These are phyloP conservation scores for Noctua janthina DNA, from an alignment of 2,888 invertebrate species.

Conservation along the genomic window DNA sequence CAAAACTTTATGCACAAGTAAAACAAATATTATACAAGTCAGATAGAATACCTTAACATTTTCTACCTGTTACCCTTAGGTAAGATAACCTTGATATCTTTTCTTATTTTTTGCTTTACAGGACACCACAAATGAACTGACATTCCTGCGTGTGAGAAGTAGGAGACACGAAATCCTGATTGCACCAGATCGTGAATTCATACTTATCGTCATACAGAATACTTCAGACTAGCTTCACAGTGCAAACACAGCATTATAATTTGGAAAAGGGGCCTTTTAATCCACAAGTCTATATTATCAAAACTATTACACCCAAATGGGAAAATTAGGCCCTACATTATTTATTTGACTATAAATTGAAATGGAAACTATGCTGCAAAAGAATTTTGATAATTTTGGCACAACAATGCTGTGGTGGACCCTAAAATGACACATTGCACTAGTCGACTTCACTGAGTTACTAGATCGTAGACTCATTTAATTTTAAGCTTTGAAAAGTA, in stretches of 20 bases:
- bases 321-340: not conserved
- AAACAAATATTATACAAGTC: not conserved
- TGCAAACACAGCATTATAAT: conserved; percentile 2
- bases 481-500: conserved; percentile 37
- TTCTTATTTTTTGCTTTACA: conserved; percentile 70
- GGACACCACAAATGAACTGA: conserved; percentile 98
- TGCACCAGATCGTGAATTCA: conserved; percentile 98
- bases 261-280: not conserved
- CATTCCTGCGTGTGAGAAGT: conserved; percentile 97
- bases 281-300: not conserved
- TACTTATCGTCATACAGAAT: conserved; percentile 98
- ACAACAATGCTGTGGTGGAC: conserved; percentile 5
- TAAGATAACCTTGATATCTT: not conserved
- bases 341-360: conserved; percentile 7
- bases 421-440: conserved; percentile 26
- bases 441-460: conserved; percentile 3
- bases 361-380: not conserved
- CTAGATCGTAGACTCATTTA: conserved; percentile 15
- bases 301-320: not conserved
- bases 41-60: not conserved
- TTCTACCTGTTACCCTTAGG: not conserved
- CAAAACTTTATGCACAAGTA: not conserved
- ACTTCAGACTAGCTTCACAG: conserved; percentile 88
- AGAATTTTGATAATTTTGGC: not conserved
- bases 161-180: conserved; percentile 99